Evolutionary conservation across 1,140 invertebrate genomes (phyloP), one percentile per base, ranked within the genome.

Genomic region (Nylanderia fulva): DNA sequence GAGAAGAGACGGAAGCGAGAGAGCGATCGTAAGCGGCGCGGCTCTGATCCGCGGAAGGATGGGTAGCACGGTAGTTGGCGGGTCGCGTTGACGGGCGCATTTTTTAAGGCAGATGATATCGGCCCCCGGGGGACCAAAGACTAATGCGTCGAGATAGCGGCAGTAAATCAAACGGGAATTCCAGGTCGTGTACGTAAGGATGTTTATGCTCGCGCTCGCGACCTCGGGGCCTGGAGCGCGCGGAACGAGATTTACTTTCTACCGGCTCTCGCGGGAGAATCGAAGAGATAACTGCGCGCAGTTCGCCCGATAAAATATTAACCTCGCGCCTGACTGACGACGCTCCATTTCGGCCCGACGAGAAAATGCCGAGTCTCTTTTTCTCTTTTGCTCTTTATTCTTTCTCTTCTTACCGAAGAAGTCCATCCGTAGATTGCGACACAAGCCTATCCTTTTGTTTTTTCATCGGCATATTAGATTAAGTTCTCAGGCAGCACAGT

Each of bases 71-170:
- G 90, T 90, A 90, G 89, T 90, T 90, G 89, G 88, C 88, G 84
- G 68, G 85, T 83, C 89, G 89, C 87, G 89, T 90, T 90, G 90
- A 91, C 89, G 89, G 87, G 54, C 87, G 68, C 89, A 90, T 91
- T 90, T 91, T 90, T 90, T 90, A 89, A 91, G 61, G 86, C 89
- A 90, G 90, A 91, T 91, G 90, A 91, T 91, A 91, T 91, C 90
- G 87, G 87, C 85, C 85, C 82, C 88, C 86, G 85, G 82, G 79
- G 89, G 85, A 88, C 90, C 85, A 91, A 91, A 91, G 90, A 91
- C 90, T 91, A 91, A 91, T 91, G 90, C 87, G 85, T 58, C 85
- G 89, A 91, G 90, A 91, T 91, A 89, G 90, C 89, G 89, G 89
- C 90, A 90, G 90, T 91, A 91, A 91, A 91, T 91, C 90, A 91